These are phyloP conservation scores for Bruchidius siliquastri DNA, from an alignment of 2,888 invertebrate genomes.

Conservation along the genomic window DNA sequence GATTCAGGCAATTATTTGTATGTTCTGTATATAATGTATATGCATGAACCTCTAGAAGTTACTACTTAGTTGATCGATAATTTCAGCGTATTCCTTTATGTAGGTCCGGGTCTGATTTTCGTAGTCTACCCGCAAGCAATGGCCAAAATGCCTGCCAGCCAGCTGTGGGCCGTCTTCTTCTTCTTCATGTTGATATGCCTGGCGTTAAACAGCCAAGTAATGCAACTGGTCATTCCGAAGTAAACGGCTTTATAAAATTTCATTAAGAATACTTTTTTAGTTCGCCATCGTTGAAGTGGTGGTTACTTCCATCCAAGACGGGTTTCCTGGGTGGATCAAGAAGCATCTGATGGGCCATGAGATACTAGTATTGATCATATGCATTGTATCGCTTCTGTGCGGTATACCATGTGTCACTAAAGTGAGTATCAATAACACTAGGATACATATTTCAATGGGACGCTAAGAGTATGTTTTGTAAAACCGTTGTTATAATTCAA, in stretches of 20 bases:
- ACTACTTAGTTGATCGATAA: neutral
- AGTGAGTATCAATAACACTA: constrained; percentile 49
- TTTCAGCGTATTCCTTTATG: constrained; percentile 14
- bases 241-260: constrained; percentile 16
- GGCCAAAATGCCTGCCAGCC: constrained; percentile 88
- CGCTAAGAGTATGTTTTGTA: too few species aligned
- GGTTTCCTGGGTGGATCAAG: constrained; percentile 83
- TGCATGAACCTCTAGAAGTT: neutral
- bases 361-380: constrained; percentile 76
- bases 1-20: too few species aligned
- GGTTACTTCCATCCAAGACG: constrained; percentile 89
- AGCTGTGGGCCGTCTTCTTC: constrained; percentile 83
- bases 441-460: too few species aligned
- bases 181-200: constrained; percentile 88
- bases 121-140: constrained; percentile 92
- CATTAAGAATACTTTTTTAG: constrained; percentile 51
- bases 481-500: too few species aligned
- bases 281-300: constrained; percentile 94
- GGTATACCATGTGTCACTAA: constrained; percentile 86
- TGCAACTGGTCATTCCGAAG: constrained; percentile 17
- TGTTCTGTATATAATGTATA: too few species aligned
- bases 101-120: constrained; percentile 81
- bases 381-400: constrained; percentile 75
- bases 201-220: constrained; percentile 82
- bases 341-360: constrained; percentile 80